A percentile compares a stretch with the other conserved stretches of the same genome.
These are phyloP conservation scores for Caenorhabditis uteleia DNA, from an alignment of 2,888 invertebrate species.

Conservation along the genomic window DNA sequence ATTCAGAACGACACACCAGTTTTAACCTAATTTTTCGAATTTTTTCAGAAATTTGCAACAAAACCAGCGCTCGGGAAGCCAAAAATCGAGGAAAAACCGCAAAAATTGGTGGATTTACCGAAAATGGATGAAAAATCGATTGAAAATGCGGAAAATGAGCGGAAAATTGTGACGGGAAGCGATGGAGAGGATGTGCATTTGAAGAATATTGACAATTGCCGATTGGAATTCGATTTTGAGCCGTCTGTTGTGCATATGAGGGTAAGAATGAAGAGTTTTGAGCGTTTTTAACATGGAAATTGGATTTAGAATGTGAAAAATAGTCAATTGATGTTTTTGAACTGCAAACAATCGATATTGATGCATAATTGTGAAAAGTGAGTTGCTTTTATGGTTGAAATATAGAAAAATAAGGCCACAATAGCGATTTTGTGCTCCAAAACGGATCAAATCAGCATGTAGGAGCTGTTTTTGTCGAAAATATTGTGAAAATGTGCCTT, in stretches of 20 bases:
- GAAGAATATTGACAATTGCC: slow-evolving; percentile 39
- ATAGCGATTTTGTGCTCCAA: too few relatives aligned
- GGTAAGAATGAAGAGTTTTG: slow-evolving; percentile 13
- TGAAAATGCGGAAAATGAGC: slow-evolving; percentile 7
- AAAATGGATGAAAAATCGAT: neutral
- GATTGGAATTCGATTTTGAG: slow-evolving; percentile 40
- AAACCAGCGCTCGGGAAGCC: neutral
- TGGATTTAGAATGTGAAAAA: slow-evolving; percentile 39
- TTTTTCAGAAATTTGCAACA: neutral
- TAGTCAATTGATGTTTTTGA: slow-evolving; percentile 37
- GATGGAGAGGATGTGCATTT: slow-evolving; percentile 39
- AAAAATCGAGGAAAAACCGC: slow-evolving; percentile 2
- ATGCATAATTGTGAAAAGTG: slow-evolving; percentile 48
- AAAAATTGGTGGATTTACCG: neutral
- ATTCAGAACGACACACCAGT: too few relatives aligned
- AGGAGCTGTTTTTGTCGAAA: too few relatives aligned
- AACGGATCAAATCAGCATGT: too few relatives aligned
- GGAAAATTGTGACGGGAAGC: slow-evolving; percentile 13
- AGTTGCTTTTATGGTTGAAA: too few relatives aligned
- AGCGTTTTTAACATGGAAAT: neutral
- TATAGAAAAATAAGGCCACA: too few relatives aligned
- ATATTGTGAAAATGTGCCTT: too few relatives aligned
- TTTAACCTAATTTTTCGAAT: too few relatives aligned
- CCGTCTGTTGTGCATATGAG: slow-evolving; percentile 50
- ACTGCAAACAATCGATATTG: slow-evolving; percentile 45